Conservation (phyloP, 1,140 invertebrate species). For the Temnothorax nylanderi region DNA sequence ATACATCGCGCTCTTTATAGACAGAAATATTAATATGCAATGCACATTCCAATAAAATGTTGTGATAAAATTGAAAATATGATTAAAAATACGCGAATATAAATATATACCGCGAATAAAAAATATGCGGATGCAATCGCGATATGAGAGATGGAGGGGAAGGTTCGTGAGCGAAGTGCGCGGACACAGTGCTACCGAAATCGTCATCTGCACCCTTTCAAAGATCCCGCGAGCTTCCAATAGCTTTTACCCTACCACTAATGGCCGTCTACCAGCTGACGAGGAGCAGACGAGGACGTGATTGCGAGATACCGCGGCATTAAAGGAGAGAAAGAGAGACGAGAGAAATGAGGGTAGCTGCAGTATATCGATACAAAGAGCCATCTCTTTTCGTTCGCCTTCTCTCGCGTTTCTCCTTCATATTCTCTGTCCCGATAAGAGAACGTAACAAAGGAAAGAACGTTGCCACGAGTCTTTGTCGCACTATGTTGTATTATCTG, state of each 20-base stretch:
- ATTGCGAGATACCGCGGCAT: slow-evolving; percentile 54
- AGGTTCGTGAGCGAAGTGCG: slow-evolving; percentile 64
- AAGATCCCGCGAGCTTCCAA: slow-evolving; percentile 80
- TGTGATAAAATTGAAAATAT: slow-evolving; percentile 8
- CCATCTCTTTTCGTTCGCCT: slow-evolving; percentile 60
- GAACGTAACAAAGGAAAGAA: slow-evolving; percentile 78
- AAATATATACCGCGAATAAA: slow-evolving; percentile 29
- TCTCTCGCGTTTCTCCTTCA: slow-evolving; percentile 75
- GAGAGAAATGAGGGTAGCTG: slow-evolving; percentile 65
- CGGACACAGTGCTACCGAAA: slow-evolving; percentile 74
- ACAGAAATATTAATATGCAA: background rate
- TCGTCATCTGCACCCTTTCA: slow-evolving; percentile 73
- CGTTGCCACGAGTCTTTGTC: slow-evolving; percentile 79
- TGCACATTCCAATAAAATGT: background rate
- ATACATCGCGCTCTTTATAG: background rate
- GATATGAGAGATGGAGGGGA: slow-evolving; percentile 8
- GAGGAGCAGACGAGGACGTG: slow-evolving; percentile 56
- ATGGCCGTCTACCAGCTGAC: slow-evolving; percentile 79
- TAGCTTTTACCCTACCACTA: slow-evolving; percentile 83
- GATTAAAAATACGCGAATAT: slow-evolving; percentile 39
- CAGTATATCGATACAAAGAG: slow-evolving; percentile 78
- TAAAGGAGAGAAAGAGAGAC: slow-evolving; percentile 50
- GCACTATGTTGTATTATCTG: slow-evolving; percentile 58
- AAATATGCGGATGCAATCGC: slow-evolving; percentile 52
- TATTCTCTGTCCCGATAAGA: slow-evolving; percentile 81